A percentile compares a stretch with the other conserved stretches of the same genome.
Conservation (phyloP, 2,113 vertebrate genomes). For the Tenrec ecaudatus region DNA sequence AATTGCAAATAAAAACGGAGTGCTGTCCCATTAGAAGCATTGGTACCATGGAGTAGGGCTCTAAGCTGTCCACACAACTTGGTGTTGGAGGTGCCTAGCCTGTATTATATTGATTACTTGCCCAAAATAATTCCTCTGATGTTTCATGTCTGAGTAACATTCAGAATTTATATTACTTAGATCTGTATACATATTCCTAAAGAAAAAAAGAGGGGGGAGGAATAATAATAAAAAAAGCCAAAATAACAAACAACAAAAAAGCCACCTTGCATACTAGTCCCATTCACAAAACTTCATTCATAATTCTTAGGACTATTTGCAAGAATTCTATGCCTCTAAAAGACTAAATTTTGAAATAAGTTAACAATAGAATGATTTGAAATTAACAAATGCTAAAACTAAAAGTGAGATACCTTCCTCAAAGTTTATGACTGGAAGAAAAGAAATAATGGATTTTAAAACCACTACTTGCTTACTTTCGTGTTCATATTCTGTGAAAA, state of each 20-base stretch:
- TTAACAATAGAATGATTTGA: constrained; percentile 83
- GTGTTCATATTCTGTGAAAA: constrained; percentile 99
- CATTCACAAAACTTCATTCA: constrained; percentile 65
- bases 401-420: constrained; percentile 92
- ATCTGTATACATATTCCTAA: constrained; percentile 75
- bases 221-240: background rate
- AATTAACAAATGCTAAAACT: constrained; percentile 82
- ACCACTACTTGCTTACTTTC: constrained; percentile 92
- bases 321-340: constrained; percentile 77
- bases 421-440: constrained; percentile 91
- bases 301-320: constrained; percentile 82
- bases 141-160: constrained; percentile 72
- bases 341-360: constrained; percentile 81
- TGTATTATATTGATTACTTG: constrained; percentile 77
- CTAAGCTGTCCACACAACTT: constrained; percentile 75
- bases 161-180: constrained; percentile 79
- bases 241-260: background rate
- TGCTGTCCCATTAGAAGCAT: constrained; percentile 75
- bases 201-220: background rate
- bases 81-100: constrained; percentile 72
- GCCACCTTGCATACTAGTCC: constrained; percentile 79
- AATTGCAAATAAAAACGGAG: constrained; percentile 78
- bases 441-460: constrained; percentile 83
- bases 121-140: constrained; percentile 73
- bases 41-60: constrained; percentile 68